Evolutionary conservation across 2,888 invertebrate species (phyloP).

Genomic region (Caenorhabditis parvicauda): DNA sequence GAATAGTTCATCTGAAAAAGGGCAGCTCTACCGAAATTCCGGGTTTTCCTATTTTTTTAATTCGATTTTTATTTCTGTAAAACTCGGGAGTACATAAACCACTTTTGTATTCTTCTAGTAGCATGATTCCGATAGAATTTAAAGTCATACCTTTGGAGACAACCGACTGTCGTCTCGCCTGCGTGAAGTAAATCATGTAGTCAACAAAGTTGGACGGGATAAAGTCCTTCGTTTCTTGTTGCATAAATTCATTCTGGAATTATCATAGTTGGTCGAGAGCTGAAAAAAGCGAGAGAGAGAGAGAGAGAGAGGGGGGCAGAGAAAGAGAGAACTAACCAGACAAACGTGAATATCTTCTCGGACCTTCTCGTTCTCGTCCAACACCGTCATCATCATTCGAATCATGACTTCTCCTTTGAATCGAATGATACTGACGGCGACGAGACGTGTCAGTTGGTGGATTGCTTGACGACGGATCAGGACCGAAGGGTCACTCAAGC

Average conservation of each 20-base stretch:
- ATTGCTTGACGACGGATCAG: constrained; percentile 24
- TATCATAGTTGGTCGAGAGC: no score
- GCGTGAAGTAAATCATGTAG: constrained; percentile 26
- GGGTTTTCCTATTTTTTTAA: no score
- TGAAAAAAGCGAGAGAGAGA: no score
- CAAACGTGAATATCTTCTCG: constrained; percentile 20
- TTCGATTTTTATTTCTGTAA: no score
- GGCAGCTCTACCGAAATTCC: no score
- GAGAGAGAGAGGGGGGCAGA: no score
- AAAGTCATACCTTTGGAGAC: no score
- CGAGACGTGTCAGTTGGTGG: constrained; percentile 21
- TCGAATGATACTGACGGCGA: constrained; percentile 15
- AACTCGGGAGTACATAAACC: no score
- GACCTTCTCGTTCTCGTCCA: constrained; percentile 23
- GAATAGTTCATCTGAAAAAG: no score
- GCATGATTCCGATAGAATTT: no score
- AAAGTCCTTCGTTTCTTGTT: constrained; percentile 14
- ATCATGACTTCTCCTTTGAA: constrained; percentile 30
- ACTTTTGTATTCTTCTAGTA: no score
- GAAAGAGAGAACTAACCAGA: constrained; percentile 8
- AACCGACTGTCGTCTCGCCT: constrained; percentile 9
- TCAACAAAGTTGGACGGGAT: constrained; percentile 19
- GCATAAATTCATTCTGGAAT: constrained; percentile 20
- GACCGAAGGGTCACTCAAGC: constrained; percentile 23
- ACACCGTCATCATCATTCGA: constrained; percentile 20